Evolutionary conservation across 1,140 invertebrate species (phyloP), one percentile per base, ranked within the genome.

Genomic region (Penaeus vannamei): DNA sequence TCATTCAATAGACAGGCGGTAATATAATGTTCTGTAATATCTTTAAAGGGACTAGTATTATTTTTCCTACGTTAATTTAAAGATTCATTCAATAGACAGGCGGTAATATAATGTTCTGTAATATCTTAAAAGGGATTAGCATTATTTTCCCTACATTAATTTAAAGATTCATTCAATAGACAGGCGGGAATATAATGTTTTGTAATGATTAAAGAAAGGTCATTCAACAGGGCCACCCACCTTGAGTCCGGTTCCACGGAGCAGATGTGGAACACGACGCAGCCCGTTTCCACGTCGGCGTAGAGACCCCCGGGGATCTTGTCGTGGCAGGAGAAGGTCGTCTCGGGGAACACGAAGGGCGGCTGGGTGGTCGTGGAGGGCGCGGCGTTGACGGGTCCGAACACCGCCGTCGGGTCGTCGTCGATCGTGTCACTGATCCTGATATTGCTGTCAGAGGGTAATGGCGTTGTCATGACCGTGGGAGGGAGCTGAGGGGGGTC

Each of bases 181-280:
- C 36, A 42, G 29, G 3, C 36, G 72, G n/a, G n/a, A n/a, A n/a
- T n/a, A n/a, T n/a, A n/a, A n/a, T n/a, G n/a, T n/a, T n/a, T n/a
- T n/a, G n/a, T n/a, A n/a, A n/a, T n/a, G 14, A 76, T 10, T 14
- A 2, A 2, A 22, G 2, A 5, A 29, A 29, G 22, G 82, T 8
- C 14, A 8, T 20, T 17, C 61, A 46, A 5, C 7, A 10, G 14
- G 60, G 20, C 19, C 46, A 85, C 91, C 82, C 62, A 91, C 91
- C 90, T 86, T 26, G 77, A 72, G 46, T 90, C 80, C 3, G 85
- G 90, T 85, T 88, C 86, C 66, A 89, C 84, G 14, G 91, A 88
- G 87, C 92, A 92, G 62, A 92, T 96, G 92, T 98, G 97, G 93
- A 98, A 98, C 94, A 97, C 96, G 93, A 97, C 97, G 84, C 92